Evolutionary conservation across 2,888 invertebrate genomes (phyloP).

Genomic region (Ceratothoa steindachneri): DNA sequence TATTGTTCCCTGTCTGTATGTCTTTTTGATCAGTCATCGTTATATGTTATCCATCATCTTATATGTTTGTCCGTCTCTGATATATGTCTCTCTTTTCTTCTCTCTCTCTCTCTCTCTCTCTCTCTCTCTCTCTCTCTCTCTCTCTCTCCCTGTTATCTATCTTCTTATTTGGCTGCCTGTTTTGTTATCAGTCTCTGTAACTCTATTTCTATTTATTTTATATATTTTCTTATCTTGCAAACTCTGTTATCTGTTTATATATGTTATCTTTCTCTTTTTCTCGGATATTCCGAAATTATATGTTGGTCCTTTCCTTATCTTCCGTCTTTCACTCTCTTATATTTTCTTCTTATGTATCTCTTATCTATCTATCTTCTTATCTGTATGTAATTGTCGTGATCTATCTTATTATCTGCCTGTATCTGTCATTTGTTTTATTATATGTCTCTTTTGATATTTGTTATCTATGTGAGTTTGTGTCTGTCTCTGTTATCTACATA

Average conservation of each 20-base stretch:
- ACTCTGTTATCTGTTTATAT: neutral
- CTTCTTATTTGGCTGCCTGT: neutral
- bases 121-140: neutral
- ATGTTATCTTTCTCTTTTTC: neutral
- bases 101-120: constrained; percentile 1
- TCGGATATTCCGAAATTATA: too few species aligned
- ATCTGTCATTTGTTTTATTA: neutral
- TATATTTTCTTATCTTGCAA: neutral
- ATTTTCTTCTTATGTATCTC: too few species aligned
- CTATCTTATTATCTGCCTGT: neutral
- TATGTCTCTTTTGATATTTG: neutral
- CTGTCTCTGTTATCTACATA: neutral
- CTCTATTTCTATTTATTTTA: neutral
- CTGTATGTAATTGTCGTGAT: neutral
- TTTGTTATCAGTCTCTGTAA: neutral
- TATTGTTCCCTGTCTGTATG: too few species aligned
- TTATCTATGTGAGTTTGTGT: neutral
- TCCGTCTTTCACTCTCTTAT: neutral
- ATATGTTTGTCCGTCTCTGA: neutral
- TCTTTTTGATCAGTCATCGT: too few species aligned
- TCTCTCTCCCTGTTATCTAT: neutral
- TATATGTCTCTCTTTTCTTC: neutral
- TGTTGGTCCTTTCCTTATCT: too few species aligned
- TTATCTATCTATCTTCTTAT: neutral
- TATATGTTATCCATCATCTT: too few species aligned